Evolutionary conservation across 2,888 invertebrate genomes (phyloP).

Genomic region (Mechanitis mazaeus): DNA sequence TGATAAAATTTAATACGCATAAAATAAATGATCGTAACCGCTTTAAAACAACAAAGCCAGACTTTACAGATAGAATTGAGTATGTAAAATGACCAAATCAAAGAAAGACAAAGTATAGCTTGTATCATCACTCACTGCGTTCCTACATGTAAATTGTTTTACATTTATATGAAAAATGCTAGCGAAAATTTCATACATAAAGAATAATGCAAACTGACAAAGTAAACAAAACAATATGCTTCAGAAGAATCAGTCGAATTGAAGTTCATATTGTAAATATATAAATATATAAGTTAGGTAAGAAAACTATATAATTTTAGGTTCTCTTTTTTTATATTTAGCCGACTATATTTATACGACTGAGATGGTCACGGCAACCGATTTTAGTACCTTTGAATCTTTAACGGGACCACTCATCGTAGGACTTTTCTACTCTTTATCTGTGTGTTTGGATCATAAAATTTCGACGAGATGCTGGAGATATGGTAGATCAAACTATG

Average conservation of each 20-base stretch:
- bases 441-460: constrained; percentile 41
- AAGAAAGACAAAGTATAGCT: constrained; percentile 12
- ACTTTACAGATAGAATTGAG: constrained; percentile 1
- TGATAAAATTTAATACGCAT: constrained; percentile 3
- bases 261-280: constrained; percentile 28
- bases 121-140: constrained; percentile 20
- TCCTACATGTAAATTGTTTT: constrained; percentile 20
- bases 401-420: constrained; percentile 51
- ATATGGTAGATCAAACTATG: constrained; percentile 44
- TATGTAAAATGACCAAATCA: constrained; percentile 10
- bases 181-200: constrained; percentile 23
- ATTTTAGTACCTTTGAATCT: constrained; percentile 71
- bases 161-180: constrained; percentile 22
- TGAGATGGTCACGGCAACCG: constrained; percentile 72
- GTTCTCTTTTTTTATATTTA: constrained; percentile 63
- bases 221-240: constrained; percentile 13
- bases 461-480: constrained; percentile 39
- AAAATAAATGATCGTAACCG: constrained; percentile 2
- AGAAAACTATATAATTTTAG: constrained; percentile 64
- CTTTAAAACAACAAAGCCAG: neutral
- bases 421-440: constrained; percentile 52
- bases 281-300: constrained; percentile 44
- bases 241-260: constrained; percentile 24
- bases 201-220: constrained; percentile 18
- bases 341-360: constrained; percentile 56